These are phyloP conservation scores for Drosophila nigritarsus DNA, from an alignment of 2,888 invertebrate genomes.

Conservation along the genomic window DNA sequence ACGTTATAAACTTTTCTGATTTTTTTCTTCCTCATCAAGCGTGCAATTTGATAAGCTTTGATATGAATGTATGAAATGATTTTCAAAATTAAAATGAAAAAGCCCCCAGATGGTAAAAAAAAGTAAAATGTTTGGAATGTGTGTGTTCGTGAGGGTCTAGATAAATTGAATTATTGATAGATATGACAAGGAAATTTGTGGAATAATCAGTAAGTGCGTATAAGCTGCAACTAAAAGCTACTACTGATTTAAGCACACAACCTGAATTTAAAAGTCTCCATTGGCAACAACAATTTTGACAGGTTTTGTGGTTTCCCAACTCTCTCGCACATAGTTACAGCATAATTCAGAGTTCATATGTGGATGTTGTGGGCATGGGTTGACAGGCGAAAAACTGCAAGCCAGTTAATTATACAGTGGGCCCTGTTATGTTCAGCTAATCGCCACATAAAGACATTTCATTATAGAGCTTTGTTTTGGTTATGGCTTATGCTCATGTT, in stretches of 20 bases:
- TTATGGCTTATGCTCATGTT: conserved; percentile 42
- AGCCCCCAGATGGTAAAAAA: background rate
- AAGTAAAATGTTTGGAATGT: background rate
- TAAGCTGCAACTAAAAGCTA: conserved; percentile 8
- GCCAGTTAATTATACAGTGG: conserved; percentile 71
- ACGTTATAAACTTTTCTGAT: conserved; percentile 61
- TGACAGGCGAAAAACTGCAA: conserved; percentile 29
- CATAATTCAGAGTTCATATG: conserved; percentile 11
- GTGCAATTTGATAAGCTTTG: conserved; percentile 51
- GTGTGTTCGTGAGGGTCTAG: background rate
- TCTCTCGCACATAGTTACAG: conserved; percentile 1
- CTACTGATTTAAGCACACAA: background rate
- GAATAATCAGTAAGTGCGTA: conserved; percentile 3
- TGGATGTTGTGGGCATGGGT: background rate
- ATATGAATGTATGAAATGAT: conserved; percentile 52
- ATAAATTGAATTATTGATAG: conserved; percentile 25
- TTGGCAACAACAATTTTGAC: conserved; percentile 4
- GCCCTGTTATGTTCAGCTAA: conserved; percentile 68
- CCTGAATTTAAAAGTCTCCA: conserved; percentile 9
- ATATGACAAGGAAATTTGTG: conserved; percentile 1
- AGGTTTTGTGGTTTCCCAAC: background rate
- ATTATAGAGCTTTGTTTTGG: conserved; percentile 60
- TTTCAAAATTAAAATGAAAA: conserved; percentile 51
- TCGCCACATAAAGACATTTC: conserved; percentile 77
- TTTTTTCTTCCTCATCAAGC: conserved; percentile 6